phyloP scores from a whole-genome alignment of 1,140 invertebrate genomes.

The Caenorhabditis tropicalis region DNA sequence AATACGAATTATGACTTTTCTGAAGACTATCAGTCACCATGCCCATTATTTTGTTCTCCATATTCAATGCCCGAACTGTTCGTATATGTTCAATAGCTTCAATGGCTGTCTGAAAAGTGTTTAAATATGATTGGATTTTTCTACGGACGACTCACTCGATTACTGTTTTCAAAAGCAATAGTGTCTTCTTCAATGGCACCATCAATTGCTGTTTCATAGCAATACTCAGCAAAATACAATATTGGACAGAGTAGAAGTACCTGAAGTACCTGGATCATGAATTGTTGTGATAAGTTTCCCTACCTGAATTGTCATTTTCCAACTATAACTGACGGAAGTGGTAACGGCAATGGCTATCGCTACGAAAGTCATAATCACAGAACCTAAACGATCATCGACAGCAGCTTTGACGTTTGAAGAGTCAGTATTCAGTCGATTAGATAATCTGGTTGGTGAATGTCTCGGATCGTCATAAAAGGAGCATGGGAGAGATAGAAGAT shows the following conservation, averaged over 20 bases:
- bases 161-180: slow-evolving; percentile 73
- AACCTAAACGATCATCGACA: slow-evolving; percentile 73
- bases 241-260: slow-evolving; percentile 69
- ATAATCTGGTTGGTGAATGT: slow-evolving; percentile 63
- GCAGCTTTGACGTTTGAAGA: slow-evolving; percentile 74
- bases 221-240: slow-evolving; percentile 66
- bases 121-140: not conserved
- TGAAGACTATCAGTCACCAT: slow-evolving; percentile 47
- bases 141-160: slow-evolving; percentile 54
- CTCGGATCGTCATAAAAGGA: not conserved
- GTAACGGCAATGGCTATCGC: slow-evolving; percentile 69
- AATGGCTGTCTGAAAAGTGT: slow-evolving; percentile 61
- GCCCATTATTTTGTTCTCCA: slow-evolving; percentile 32
- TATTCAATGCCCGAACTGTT: slow-evolving; percentile 54
- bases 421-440: slow-evolving; percentile 74
- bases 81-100: slow-evolving; percentile 55
- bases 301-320: slow-evolving; percentile 71
- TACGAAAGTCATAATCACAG: slow-evolving; percentile 71
- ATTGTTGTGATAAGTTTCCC: not conserved
- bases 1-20: slow-evolving; percentile 49
- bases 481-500: slow-evolving; percentile 74
- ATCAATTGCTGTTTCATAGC: slow-evolving; percentile 13
- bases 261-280: not conserved
- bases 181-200: slow-evolving; percentile 63
- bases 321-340: slow-evolving; percentile 71